Base-by-base conservation (phyloP, 2,888 invertebrate species). In the Himalopsyche japonica region DNA sequence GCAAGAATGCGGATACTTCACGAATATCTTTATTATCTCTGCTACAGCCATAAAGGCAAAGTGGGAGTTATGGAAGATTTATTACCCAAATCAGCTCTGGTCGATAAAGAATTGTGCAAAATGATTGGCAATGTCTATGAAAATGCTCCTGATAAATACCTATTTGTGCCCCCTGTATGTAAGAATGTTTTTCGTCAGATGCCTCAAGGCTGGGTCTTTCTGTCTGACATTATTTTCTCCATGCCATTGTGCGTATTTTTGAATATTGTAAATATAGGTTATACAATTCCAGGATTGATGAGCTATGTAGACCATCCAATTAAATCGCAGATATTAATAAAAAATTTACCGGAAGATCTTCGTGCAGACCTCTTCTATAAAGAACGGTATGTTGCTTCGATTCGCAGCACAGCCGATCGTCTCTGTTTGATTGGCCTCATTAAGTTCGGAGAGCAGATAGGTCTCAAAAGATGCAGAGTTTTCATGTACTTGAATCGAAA, bases 231-330 rank as follows among this genome's bases (percentile, higher is more conserved):
- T 1, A 90, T 96, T 7, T 90, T 95, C 5, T 92, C 95, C 0
- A 90, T 97, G 88, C 97, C 97, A 0, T 89, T 97, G 0, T 94
- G 93, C 0, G 88, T 96, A n/a, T 95, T 96, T 87, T 91, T 95
- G 12, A 94, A 95, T 88, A 88, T 96, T 15, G 93, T 94, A 87
- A 94, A 94, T 86, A 90, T 95, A 24, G 90, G 92, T 5, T 93
- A 91, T 87, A 88, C 91, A 48, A 91, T 95, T 15, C 92, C 94
- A 0, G 93, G 93, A 10, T 88, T 96, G 7, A 89, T 92, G 0
- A 90, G 93, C 1, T 93, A 93, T 86, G 88, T 96, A 30, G 90
- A 92, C 30, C 95, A 97, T 90, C 95, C 95, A 0, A 91, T 95
- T 12, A 93, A 93, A 84, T 93, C 93, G 86, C 93, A 95, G 88